Conservation (phyloP, 2,888 invertebrate species). For the Cosmia trapezina region DNA sequence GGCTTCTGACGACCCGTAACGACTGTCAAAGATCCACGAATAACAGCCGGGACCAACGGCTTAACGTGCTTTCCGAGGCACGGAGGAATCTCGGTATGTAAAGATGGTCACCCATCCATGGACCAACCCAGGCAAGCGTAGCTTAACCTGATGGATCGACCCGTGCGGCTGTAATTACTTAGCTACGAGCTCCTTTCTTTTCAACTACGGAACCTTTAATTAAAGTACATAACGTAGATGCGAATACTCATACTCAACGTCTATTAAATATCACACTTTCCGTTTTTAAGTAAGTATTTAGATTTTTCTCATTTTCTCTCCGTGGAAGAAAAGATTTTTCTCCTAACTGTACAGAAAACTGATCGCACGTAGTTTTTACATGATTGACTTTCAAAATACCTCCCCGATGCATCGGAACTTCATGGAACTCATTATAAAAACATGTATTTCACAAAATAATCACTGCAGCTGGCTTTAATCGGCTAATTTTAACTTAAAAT, state of each 20-base stretch:
- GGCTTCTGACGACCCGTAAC: too few relatives aligned
- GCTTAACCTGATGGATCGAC: too few relatives aligned
- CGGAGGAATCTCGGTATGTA: too few relatives aligned
- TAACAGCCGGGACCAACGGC: too few relatives aligned
- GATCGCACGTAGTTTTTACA: slow-evolving; percentile 35
- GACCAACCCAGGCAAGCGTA: too few relatives aligned
- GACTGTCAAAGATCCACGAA: too few relatives aligned
- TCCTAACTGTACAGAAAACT: slow-evolving; percentile 16
- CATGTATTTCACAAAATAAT: slow-evolving; percentile 31
- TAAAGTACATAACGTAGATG: neutral
- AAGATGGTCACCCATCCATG: too few relatives aligned
- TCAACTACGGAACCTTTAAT: too few relatives aligned
- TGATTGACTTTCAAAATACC: slow-evolving; percentile 57
- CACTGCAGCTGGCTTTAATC: neutral
- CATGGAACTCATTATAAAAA: slow-evolving; percentile 25
- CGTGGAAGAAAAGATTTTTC: neutral
- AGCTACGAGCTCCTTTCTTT: too few relatives aligned
- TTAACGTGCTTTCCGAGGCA: too few relatives aligned
- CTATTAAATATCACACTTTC: neutral
- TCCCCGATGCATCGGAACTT: slow-evolving; percentile 6
- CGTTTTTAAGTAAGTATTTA: too few relatives aligned
- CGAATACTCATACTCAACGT: neutral
- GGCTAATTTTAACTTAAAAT: neutral
- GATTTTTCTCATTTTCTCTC: neutral
- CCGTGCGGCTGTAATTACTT: too few relatives aligned